Base-by-base conservation (phyloP, 1,140 invertebrate genomes). In the Brachionus manjavacas region DNA sequence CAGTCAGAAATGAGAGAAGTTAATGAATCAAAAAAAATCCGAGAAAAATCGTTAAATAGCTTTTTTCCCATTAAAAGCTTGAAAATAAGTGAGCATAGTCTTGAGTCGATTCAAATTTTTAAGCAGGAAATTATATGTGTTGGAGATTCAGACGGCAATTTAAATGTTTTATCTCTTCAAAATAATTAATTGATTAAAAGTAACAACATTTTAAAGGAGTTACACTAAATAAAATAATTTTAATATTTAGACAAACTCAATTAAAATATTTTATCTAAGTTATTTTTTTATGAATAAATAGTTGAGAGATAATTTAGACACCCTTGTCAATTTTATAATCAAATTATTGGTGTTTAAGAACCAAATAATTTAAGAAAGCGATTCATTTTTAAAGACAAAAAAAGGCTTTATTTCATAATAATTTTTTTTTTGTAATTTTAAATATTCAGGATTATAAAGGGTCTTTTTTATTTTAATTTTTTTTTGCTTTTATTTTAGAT, bases 131-230 rank as follows among this genome's bases (percentile, higher is more conserved):
- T 68, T 1, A 41, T 81, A 28, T 64, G 79, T 64, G 52, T 81
- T 31, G 52, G 79, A 39, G 79, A 81, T 68, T 23, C 35, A 1
- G 79, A 81, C 28, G 79, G 79, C 8, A 68, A 68, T 46, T 43
- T 81, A 25, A n/a, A 49, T 46, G 9, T 76, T 76, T 31, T 76
- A 7, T 25, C 72, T 23, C 23, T 76, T 25, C 7, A 14, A 12
- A 46, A 76, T 49, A 76, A 31, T 76, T 76, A 52, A 76, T 6
- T 7, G 14, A 4, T 35, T 46, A 4, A 46, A 46, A 7, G 14
- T 3, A 46, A 8, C 0, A 12, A 46, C 11, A 46, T 14, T 46
- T 31, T 31, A 31, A 31, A 31, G 28, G 28, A 28, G 3, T 28
- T 28, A 28, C 1, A 28, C 3, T 28, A 4, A 35, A 35, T 35